phyloP scores from a whole-genome alignment of 1,140 invertebrate species.

The Drosophila bocqueti region DNA sequence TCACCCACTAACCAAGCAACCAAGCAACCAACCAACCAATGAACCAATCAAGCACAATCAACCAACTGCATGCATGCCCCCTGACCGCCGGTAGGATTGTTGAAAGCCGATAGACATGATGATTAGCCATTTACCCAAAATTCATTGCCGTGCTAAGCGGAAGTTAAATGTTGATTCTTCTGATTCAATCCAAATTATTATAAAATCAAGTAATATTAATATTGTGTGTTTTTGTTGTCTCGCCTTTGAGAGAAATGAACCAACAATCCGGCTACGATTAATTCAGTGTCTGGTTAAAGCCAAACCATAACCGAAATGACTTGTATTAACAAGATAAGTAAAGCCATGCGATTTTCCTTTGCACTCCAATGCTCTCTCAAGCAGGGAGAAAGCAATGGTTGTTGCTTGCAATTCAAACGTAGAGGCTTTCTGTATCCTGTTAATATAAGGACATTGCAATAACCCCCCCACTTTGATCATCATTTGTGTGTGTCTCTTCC shows the following conservation, averaged over 20 bases:
- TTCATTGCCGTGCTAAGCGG: background rate
- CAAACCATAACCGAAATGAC: background rate
- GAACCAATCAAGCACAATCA: slow-evolving; percentile 13
- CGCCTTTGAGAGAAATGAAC: background rate
- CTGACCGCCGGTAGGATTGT: slow-evolving; percentile 50
- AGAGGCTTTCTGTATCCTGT: background rate
- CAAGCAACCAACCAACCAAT: slow-evolving; percentile 3
- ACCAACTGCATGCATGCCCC: slow-evolving; percentile 27
- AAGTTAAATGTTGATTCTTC: background rate
- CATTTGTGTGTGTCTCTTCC: background rate
- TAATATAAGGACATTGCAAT: background rate
- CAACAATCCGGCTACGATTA: slow-evolving; percentile 8
- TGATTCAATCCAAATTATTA: background rate
- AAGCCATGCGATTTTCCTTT: background rate
- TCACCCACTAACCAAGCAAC: slow-evolving; percentile 34
- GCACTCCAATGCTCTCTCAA: background rate
- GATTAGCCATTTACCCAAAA: slow-evolving; percentile 3
- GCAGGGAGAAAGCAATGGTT: background rate
- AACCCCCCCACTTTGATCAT: background rate
- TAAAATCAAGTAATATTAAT: background rate
- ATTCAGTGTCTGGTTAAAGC: background rate
- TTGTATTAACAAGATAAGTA: background rate
- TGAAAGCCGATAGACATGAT: slow-evolving; percentile 15
- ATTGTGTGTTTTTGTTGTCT: background rate
- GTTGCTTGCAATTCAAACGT: background rate